Conservation (phyloP, 2,888 invertebrate genomes). For the Psococerastis gibbosa region DNA sequence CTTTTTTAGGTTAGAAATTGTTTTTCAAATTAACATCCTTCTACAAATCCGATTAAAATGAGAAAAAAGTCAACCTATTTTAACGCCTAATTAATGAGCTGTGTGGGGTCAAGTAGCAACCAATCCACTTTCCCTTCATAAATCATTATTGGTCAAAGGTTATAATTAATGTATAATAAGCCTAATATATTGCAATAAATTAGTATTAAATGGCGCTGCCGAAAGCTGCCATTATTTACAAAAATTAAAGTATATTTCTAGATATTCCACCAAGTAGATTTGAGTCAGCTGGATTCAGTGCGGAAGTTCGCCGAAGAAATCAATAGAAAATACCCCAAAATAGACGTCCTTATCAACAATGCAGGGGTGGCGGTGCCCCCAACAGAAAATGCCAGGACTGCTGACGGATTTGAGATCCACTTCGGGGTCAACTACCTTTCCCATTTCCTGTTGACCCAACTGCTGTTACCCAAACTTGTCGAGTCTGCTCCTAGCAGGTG, state of each 20-base stretch:
- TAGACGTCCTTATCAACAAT: constrained; percentile 63
- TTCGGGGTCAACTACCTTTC: constrained; percentile 69
- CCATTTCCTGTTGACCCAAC: constrained; percentile 67
- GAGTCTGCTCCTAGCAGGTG: constrained; percentile 44
- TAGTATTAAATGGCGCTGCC: neutral
- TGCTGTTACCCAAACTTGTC: constrained; percentile 47
- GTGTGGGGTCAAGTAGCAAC: too few species aligned
- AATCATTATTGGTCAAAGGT: too few species aligned
- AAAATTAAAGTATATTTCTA: constrained; percentile 24
- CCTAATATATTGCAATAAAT: too few species aligned
- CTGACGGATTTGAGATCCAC: constrained; percentile 61
- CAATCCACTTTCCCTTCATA: too few species aligned
- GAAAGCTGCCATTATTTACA: too few species aligned
- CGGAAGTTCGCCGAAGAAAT: constrained; percentile 48
- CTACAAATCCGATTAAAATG: too few species aligned
- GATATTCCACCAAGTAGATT: constrained; percentile 57
- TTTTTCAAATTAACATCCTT: too few species aligned
- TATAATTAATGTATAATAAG: too few species aligned
- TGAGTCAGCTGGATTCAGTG: constrained; percentile 53
- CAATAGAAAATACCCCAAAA: constrained; percentile 39
- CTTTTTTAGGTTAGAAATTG: too few species aligned
- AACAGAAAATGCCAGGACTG: constrained; percentile 34
- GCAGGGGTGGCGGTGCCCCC: constrained; percentile 54
- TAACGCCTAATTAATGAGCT: too few species aligned
- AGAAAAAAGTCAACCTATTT: too few species aligned